These are phyloP conservation scores for Botia almorhae DNA, from an alignment of 2,797 vertebrate species.

Conservation along the genomic window DNA sequence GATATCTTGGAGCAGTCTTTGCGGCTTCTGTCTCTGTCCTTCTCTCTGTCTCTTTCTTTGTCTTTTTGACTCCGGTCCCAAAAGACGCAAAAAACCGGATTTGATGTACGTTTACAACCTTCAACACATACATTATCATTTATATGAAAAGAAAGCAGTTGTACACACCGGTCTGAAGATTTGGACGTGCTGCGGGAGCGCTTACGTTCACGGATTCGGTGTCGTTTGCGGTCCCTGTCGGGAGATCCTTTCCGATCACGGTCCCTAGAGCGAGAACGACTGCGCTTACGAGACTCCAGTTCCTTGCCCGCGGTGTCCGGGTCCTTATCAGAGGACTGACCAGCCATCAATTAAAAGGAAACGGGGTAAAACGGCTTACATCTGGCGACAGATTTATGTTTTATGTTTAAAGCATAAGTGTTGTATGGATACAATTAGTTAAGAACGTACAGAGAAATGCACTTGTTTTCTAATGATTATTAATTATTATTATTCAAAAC, in stretches of 20 bases:
- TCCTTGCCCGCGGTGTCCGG: slow-evolving; percentile 81
- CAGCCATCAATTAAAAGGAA: slow-evolving; percentile 92
- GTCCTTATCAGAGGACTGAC: slow-evolving; percentile 90
- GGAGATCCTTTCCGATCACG: slow-evolving; percentile 87
- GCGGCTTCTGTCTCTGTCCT: slow-evolving; percentile 81
- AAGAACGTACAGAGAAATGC: not conserved
- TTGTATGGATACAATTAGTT: not conserved
- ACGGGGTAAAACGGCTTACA: not conserved
- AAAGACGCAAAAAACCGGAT: not conserved
- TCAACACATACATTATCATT: not conserved
- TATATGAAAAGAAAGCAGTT: not conserved
- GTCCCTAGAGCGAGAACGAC: slow-evolving; percentile 83
- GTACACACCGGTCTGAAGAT: slow-evolving; percentile 85
- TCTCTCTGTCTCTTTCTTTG: slow-evolving; percentile 86
- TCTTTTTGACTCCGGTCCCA: slow-evolving; percentile 93
- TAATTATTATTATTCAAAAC: too few species aligned
- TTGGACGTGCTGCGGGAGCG: slow-evolving; percentile 86
- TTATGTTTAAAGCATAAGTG: not conserved
- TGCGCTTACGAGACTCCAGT: slow-evolving; percentile 74
- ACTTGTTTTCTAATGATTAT: too few species aligned
- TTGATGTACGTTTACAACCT: not conserved
- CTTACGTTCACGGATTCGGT: slow-evolving; percentile 89
- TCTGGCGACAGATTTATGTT: not conserved
- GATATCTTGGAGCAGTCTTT: slow-evolving; percentile 85
- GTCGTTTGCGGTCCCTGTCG: slow-evolving; percentile 85